Percentiles rank a stretch among this genome's conserved stretches.
These are phyloP conservation scores for Corythornis madagascariensis DNA, from an alignment of 2,113 vertebrate species.

Conservation along the genomic window DNA sequence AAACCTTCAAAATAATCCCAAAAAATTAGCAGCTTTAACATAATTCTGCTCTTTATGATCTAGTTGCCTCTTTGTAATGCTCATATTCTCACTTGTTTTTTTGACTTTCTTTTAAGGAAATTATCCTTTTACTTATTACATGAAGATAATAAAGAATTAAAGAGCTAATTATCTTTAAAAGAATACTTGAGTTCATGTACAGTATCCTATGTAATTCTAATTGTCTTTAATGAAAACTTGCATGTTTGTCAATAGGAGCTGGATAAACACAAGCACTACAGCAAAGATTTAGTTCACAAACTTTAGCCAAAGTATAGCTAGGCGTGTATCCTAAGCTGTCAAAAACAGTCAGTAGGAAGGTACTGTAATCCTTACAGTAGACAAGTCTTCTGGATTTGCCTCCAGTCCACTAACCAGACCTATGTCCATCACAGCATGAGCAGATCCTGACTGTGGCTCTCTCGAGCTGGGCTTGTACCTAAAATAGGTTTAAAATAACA, in stretches of 20 bases:
- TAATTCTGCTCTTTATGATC: not conserved
- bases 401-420: constrained; percentile 85
- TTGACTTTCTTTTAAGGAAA: not conserved
- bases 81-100: not conserved
- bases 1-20: no score
- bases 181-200: not conserved
- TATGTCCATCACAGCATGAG: constrained; percentile 89
- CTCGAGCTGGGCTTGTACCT: constrained; percentile 81
- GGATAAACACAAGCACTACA: not conserved
- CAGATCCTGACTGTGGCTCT: constrained; percentile 74
- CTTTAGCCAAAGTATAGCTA: not conserved
- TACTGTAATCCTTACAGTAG: constrained; percentile 69
- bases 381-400: constrained; percentile 82
- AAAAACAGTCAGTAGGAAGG: not conserved
- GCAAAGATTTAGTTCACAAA: not conserved
- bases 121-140: not conserved
- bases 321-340: not conserved
- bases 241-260: not conserved
- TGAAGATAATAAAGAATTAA: not conserved
- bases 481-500: not conserved
- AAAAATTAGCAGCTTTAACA: not conserved
- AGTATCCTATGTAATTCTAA: not conserved
- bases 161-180: not conserved
- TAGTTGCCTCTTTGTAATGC: not conserved
- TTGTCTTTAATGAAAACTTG: not conserved